These are phyloP conservation scores for Lampropteryx suffumata DNA, from an alignment of 2,888 invertebrate species.

Conservation along the genomic window DNA sequence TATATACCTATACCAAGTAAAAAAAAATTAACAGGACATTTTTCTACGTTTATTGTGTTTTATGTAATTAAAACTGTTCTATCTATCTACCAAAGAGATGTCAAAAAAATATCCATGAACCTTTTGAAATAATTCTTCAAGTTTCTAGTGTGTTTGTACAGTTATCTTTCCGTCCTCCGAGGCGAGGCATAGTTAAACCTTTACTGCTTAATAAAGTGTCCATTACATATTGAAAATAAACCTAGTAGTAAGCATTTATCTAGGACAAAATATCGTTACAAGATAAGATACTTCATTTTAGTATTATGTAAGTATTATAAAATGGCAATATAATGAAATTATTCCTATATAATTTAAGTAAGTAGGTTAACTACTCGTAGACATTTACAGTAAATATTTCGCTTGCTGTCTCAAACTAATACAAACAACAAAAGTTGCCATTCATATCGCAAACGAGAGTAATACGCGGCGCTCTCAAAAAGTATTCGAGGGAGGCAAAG, in stretches of 20 bases:
- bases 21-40: too few relatives aligned
- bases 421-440: slow-evolving; percentile 16
- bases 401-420: slow-evolving; percentile 5
- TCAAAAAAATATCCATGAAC: too few relatives aligned
- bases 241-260: not conserved
- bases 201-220: slow-evolving; percentile 3
- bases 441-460: slow-evolving; percentile 14
- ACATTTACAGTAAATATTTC: slow-evolving; percentile 11
- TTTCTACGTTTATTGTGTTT: too few relatives aligned
- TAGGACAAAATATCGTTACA: not conserved
- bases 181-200: slow-evolving; percentile 1
- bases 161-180: not conserved
- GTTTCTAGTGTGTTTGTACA: not conserved
- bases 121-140: not conserved
- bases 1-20: too few relatives aligned
- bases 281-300: too few relatives aligned
- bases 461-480: slow-evolving; percentile 17
- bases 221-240: slow-evolving; percentile 4
- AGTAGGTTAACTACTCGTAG: too few relatives aligned
- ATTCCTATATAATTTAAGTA: too few relatives aligned
- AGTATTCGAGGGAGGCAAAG: slow-evolving; percentile 37
- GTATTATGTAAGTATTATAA: too few relatives aligned
- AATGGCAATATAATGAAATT: too few relatives aligned
- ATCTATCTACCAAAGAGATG: too few relatives aligned
- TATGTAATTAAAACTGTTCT: too few relatives aligned